These are phyloP conservation scores for Drosophila limbata DNA, from an alignment of 2,888 invertebrate species.

Conservation along the genomic window DNA sequence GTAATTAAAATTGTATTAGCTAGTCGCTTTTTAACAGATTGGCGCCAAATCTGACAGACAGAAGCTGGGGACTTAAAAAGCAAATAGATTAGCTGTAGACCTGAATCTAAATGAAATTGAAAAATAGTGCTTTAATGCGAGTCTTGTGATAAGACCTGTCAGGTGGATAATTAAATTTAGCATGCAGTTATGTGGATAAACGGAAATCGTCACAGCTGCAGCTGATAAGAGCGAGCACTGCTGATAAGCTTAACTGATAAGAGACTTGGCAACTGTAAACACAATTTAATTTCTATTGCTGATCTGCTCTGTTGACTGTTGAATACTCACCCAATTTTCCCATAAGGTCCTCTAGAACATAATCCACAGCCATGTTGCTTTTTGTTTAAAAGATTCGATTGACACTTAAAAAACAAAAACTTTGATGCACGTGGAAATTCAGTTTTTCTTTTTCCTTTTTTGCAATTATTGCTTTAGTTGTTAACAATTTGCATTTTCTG, in stretches of 20 bases:
- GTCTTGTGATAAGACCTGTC: constrained; percentile 8
- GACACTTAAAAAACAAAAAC: constrained; percentile 1
- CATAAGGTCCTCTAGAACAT: constrained; percentile 89
- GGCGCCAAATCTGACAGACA: constrained; percentile 45
- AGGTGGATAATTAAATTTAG: constrained; percentile 33
- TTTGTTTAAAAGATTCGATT: background rate
- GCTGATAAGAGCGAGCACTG: constrained; percentile 40
- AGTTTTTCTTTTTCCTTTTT: background rate
- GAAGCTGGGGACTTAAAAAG: background rate
- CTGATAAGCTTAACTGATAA: constrained; percentile 65
- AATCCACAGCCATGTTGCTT: constrained; percentile 87
- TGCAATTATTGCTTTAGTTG: constrained; percentile 10
- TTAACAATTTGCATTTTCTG: constrained; percentile 33
- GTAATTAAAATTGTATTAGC: constrained; percentile 66
- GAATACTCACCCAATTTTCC: constrained; percentile 87
- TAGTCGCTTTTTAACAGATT: constrained; percentile 39
- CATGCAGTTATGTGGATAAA: constrained; percentile 34
- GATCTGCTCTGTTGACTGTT: constrained; percentile 27
- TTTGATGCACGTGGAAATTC: background rate
- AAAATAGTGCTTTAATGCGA: constrained; percentile 1
- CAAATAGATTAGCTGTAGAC: constrained; percentile 3
- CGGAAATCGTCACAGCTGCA: constrained; percentile 12
- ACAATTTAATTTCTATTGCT: constrained; percentile 17
- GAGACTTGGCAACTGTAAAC: constrained; percentile 15
- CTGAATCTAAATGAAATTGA: constrained; percentile 16